Evolutionary conservation across 2,797 vertebrate species (phyloP).

Genomic region (Gobionotothen gibberifrons): DNA sequence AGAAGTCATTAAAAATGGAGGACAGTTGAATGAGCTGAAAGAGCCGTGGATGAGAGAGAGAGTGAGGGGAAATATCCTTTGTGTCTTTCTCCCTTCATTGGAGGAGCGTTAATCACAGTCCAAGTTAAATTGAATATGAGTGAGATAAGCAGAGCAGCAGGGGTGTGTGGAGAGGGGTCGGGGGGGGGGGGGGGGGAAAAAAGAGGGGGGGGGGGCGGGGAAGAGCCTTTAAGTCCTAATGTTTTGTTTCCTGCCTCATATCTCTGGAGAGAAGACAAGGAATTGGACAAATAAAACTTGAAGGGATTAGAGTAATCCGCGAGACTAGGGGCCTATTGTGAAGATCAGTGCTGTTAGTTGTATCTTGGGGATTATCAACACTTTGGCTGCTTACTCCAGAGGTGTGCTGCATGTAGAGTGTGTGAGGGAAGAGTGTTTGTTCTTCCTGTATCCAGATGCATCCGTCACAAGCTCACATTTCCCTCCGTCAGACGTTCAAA

Average conservation of each 20-base stretch:
- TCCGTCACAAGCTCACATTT: slow-evolving; percentile 27
- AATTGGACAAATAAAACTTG: slow-evolving; percentile 84
- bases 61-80: slow-evolving; percentile 72
- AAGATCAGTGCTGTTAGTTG: slow-evolving; percentile 79
- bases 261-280: slow-evolving; percentile 78
- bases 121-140: slow-evolving; percentile 85
- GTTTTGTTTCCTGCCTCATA: slow-evolving; percentile 81
- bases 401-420: slow-evolving; percentile 65
- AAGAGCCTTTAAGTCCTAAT: slow-evolving; percentile 81
- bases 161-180: slow-evolving; percentile 33
- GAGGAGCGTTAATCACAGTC: slow-evolving; percentile 82
- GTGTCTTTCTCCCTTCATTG: slow-evolving; percentile 75
- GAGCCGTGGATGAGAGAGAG: slow-evolving; percentile 69
- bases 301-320: slow-evolving; percentile 85
- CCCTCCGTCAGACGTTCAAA: slow-evolving; percentile 26
- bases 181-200: slow-evolving; percentile 40
- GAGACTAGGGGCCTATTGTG: slow-evolving; percentile 73
- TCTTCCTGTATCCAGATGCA: slow-evolving; percentile 28
- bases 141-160: slow-evolving; percentile 78
- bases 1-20: slow-evolving; percentile 85
- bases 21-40: slow-evolving; percentile 78
- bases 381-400: slow-evolving; percentile 72
- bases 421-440: slow-evolving; percentile 53
- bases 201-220: slow-evolving; percentile 62
- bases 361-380: slow-evolving; percentile 81